phyloP scores from a whole-genome alignment of 2,113 vertebrate species.

The Antidorcas marsupialis region DNA sequence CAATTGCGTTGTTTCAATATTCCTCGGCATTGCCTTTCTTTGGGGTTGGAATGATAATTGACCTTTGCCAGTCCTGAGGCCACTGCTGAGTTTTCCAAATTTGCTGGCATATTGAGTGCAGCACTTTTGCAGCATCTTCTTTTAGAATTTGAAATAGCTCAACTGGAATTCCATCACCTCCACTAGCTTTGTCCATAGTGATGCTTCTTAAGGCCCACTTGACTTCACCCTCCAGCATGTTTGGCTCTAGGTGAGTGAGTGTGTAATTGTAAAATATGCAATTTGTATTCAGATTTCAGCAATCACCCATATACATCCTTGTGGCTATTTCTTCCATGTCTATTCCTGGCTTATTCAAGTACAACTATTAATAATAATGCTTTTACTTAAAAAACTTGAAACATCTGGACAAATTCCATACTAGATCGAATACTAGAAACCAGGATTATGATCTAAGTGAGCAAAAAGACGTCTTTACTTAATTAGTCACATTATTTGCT shows the following conservation, averaged over 20 bases:
- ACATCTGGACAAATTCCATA: neutral
- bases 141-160: neutral
- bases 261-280: neutral
- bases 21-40: neutral
- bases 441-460: neutral
- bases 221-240: neutral
- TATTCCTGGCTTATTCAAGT: neutral
- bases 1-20: neutral
- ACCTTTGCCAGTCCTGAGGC: neutral
- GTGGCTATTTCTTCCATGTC: neutral
- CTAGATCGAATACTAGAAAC: neutral
- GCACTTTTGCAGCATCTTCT: neutral
- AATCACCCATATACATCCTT: neutral
- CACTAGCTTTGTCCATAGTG: neutral
- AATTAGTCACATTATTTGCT: neutral
- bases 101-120: neutral
- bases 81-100: neutral
- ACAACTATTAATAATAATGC: neutral
- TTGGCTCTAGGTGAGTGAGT: neutral
- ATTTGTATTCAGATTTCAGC: neutral
- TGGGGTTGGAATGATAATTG: neutral
- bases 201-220: neutral
- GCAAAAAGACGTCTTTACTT: neutral
- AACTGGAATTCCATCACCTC: neutral
- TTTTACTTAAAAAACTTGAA: neutral